These are phyloP conservation scores for Sinotaia quadrata DNA, from an alignment of 2,888 invertebrate species.

Conservation along the genomic window DNA sequence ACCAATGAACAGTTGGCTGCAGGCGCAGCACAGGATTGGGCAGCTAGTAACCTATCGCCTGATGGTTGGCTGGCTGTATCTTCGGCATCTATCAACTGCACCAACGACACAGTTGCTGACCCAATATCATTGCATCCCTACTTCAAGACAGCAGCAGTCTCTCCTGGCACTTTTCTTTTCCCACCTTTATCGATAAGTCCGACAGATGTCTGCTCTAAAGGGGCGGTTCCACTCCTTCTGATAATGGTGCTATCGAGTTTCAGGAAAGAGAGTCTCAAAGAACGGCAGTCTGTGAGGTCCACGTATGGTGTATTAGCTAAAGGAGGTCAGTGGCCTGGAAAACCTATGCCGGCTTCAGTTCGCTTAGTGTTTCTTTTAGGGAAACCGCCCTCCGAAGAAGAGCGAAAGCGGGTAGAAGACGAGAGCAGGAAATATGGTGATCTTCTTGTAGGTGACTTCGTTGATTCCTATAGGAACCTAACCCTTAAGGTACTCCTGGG, in stretches of 20 bases:
- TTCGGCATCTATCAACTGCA: too few species aligned
- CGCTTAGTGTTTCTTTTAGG: conserved; percentile 19
- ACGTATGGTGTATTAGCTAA: conserved; percentile 15
- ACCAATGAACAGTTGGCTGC: too few species aligned
- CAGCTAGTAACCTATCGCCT: too few species aligned
- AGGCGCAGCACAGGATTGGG: too few species aligned
- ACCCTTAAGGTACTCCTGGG: conserved; percentile 30
- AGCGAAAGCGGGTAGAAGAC: not conserved
- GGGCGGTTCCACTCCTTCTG: conserved; percentile 14
- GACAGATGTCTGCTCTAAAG: too few species aligned
- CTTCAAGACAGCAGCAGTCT: too few species aligned
- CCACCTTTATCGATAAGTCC: too few species aligned
- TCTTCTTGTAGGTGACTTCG: conserved; percentile 28
- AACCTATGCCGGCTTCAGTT: conserved; percentile 1
- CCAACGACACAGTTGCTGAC: too few species aligned
- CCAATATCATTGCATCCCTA: too few species aligned
- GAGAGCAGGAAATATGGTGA: conserved; percentile 25
- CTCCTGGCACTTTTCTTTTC: too few species aligned
- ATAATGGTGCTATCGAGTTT: conserved; percentile 24
- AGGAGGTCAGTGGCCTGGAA: conserved; percentile 13
- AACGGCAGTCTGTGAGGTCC: conserved; percentile 8
- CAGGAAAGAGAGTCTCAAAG: not conserved
- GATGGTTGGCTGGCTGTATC: too few species aligned
- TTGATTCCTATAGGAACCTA: conserved; percentile 32
- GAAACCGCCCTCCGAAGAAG: not conserved